Evolutionary conservation across 2,888 invertebrate species (phyloP).

Genomic region (Polymixis flavicincta): DNA sequence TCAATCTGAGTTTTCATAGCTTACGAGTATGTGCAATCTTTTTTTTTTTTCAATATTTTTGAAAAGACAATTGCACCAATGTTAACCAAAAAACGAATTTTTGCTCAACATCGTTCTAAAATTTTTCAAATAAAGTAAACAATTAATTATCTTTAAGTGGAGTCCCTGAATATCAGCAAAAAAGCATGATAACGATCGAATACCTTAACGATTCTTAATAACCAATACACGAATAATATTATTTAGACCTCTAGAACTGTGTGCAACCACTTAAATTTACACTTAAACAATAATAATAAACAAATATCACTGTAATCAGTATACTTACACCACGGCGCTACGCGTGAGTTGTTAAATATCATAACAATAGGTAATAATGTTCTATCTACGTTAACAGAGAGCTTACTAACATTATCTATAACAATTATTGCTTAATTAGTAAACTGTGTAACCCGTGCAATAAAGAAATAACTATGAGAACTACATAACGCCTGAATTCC

Average conservation of each 20-base stretch:
- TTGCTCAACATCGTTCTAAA: background rate
- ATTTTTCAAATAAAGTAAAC: background rate
- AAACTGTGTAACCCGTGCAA: constrained; percentile 7
- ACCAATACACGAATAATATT: constrained; percentile 6
- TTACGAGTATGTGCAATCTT: too few species aligned
- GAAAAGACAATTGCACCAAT: background rate
- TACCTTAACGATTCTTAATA: background rate
- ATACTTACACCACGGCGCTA: constrained; percentile 53
- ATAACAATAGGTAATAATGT: constrained; percentile 28
- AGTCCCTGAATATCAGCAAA: background rate
- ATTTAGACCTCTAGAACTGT: constrained; percentile 23
- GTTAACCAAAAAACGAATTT: background rate
- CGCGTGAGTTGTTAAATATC: constrained; percentile 53
- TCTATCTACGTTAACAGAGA: constrained; percentile 60
- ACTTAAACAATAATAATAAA: constrained; percentile 66
- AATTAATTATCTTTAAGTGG: background rate
- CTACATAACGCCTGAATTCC: too few species aligned
- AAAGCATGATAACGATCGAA: constrained; percentile 11
- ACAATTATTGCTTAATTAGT: constrained; percentile 42
- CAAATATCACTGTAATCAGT: constrained; percentile 69
- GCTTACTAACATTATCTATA: constrained; percentile 60
- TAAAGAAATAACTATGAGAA: background rate
- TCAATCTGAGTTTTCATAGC: background rate
- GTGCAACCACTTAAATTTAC: constrained; percentile 27
- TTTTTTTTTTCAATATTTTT: background rate